Evolutionary conservation across 2,888 invertebrate species (phyloP).

Genomic region (Cheilosia scutellata): DNA sequence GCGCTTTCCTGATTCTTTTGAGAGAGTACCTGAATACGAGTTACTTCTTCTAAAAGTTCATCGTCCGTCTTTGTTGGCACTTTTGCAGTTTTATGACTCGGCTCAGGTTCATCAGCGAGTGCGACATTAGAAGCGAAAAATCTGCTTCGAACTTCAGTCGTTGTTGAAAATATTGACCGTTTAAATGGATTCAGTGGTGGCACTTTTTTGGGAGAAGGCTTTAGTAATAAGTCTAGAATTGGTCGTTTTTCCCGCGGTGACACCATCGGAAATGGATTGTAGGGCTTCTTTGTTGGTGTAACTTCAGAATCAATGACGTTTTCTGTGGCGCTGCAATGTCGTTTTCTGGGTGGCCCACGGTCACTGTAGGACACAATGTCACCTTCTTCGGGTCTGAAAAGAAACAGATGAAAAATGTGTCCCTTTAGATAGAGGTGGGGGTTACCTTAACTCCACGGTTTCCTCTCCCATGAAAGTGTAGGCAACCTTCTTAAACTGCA

Average conservation of each 20-base stretch:
- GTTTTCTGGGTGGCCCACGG: slow-evolving; percentile 62
- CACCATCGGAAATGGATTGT: slow-evolving; percentile 82
- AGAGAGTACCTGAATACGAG: slow-evolving; percentile 76
- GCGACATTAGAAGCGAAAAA: slow-evolving; percentile 84
- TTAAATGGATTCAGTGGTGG: slow-evolving; percentile 85
- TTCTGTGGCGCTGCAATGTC: slow-evolving; percentile 54
- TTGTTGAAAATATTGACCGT: slow-evolving; percentile 83
- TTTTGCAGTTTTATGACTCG: slow-evolving; percentile 15
- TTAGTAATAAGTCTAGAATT: slow-evolving; percentile 19
- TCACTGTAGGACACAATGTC: slow-evolving; percentile 80
- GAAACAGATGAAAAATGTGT: not conserved
- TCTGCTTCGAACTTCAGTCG: slow-evolving; percentile 86
- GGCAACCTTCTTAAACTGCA: slow-evolving; percentile 81
- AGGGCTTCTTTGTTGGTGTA: slow-evolving; percentile 79
- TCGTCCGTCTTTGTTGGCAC: slow-evolving; percentile 35
- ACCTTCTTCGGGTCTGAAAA: slow-evolving; percentile 80
- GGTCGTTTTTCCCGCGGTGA: slow-evolving; percentile 71
- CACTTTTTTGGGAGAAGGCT: slow-evolving; percentile 22
- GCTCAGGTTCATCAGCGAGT: slow-evolving; percentile 20
- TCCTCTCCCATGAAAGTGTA: slow-evolving; percentile 39
- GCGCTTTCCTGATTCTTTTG: slow-evolving; percentile 59
- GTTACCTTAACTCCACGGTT: slow-evolving; percentile 18
- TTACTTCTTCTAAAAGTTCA: slow-evolving; percentile 76
- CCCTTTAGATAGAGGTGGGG: not conserved
- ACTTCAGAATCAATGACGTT: slow-evolving; percentile 76